phyloP scores from a whole-genome alignment of 2,113 vertebrate species.

The Jacana jacana region DNA sequence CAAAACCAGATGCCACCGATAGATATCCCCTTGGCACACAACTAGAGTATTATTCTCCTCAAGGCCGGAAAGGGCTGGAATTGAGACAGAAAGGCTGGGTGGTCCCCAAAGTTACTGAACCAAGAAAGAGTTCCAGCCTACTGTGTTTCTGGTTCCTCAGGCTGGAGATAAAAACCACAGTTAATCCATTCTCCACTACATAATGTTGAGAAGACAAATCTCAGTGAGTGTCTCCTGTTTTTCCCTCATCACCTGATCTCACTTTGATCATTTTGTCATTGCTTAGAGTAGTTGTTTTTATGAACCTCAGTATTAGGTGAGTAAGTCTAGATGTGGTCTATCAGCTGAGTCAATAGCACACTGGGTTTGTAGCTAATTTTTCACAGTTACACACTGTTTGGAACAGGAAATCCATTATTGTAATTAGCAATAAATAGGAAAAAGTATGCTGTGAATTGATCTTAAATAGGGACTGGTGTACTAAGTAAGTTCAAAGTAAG shows the following conservation, averaged over 20 bases:
- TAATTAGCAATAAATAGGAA: conserved; percentile 67
- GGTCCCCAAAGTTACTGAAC: background rate
- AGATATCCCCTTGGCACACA: conserved; percentile 38
- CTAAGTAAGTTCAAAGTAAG: conserved; percentile 58
- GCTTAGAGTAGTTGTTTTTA: background rate
- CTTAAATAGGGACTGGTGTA: conserved; percentile 61
- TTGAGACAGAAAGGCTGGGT: background rate
- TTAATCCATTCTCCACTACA: background rate
- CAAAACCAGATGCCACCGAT: conserved; percentile 41
- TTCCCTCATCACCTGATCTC: background rate
- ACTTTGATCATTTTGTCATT: background rate
- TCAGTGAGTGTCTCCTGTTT: background rate
- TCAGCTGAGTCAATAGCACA: conserved; percentile 13
- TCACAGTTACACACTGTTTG: conserved; percentile 38
- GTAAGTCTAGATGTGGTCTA: background rate
- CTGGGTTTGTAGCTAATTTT: background rate
- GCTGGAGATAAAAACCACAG: background rate
- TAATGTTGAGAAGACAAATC: background rate
- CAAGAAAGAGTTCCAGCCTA: background rate
- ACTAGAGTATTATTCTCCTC: conserved; percentile 14
- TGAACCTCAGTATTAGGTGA: background rate
- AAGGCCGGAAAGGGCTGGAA: conserved; percentile 21
- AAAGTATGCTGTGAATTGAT: conserved; percentile 63
- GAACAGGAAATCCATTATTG: conserved; percentile 70
- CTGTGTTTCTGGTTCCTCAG: background rate